A percentile compares a stretch with the other conserved stretches of the same genome.
These are phyloP conservation scores for Melieria picta DNA, from an alignment of 2,888 invertebrate genomes.

Conservation along the genomic window DNA sequence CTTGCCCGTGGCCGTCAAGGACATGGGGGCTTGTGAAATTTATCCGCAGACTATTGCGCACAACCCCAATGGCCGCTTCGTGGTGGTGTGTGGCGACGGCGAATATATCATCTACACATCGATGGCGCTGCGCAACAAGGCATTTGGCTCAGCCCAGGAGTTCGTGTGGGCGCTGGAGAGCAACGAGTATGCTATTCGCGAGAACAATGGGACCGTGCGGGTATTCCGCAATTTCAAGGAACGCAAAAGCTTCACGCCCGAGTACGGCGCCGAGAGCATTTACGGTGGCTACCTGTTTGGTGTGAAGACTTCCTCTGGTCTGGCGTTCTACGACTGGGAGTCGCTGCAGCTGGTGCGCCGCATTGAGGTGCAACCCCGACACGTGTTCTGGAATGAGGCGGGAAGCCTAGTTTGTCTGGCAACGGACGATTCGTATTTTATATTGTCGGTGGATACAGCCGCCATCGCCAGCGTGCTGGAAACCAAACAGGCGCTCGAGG, in stretches of 20 bases:
- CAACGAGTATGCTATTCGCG: conserved; percentile 89
- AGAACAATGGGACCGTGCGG: conserved; percentile 89
- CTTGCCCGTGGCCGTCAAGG: conserved; percentile 93
- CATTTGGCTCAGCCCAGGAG: conserved; percentile 97
- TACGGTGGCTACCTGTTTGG: conserved; percentile 92
- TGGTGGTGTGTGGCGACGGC: conserved; percentile 98
- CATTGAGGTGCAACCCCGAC: conserved; percentile 93
- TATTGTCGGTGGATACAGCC: conserved; percentile 87
- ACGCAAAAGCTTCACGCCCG: conserved; percentile 93
- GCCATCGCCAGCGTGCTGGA: conserved; percentile 82
- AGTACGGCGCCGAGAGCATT: conserved; percentile 96
- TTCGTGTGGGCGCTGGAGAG: conserved; percentile 99
- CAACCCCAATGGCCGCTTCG: conserved; percentile 94
- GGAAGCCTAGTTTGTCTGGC: conserved; percentile 93
- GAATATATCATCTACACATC: conserved; percentile 99
- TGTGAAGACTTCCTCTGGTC: conserved; percentile 89
- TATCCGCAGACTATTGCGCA: conserved; percentile 98
- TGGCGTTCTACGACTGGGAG: conserved; percentile 99
- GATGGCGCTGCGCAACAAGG: conserved; percentile 98
- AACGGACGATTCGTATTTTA: conserved; percentile 94
- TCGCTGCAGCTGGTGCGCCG: conserved; percentile 88
- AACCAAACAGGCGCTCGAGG: conserved; percentile 79
- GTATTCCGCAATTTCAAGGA: conserved; percentile 99
- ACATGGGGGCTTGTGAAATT: conserved; percentile 99
- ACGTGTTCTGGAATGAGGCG: conserved; percentile 97